Conservation (phyloP, 2,888 invertebrate species). For the Drosophila anceps region DNA sequence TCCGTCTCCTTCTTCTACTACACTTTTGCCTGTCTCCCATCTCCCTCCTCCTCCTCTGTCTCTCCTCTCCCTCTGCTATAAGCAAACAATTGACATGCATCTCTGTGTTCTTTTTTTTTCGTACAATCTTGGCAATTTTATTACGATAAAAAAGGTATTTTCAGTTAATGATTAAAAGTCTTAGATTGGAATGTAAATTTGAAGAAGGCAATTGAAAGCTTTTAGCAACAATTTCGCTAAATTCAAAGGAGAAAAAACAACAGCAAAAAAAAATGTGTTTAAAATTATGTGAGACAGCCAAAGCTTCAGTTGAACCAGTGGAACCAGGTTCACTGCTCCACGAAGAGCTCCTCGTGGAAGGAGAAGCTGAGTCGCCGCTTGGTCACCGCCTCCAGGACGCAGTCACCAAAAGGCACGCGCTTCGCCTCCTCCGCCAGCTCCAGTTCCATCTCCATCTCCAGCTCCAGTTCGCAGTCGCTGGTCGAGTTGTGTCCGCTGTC, state of each 20-base stretch:
- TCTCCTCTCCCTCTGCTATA: background rate
- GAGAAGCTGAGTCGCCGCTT: constrained; percentile 80
- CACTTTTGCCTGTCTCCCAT: background rate
- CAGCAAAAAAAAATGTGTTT: constrained; percentile 18
- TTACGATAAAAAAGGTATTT: constrained; percentile 31
- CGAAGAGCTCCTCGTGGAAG: constrained; percentile 87
- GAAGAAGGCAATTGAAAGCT: constrained; percentile 38
- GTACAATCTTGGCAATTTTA: constrained; percentile 35
- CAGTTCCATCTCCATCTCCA: constrained; percentile 40
- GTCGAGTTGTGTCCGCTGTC: constrained; percentile 84
- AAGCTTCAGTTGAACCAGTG: constrained; percentile 11
- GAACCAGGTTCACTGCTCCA: constrained; percentile 36
- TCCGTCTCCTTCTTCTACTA: background rate
- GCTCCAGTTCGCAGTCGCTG: constrained; percentile 71
- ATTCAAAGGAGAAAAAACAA: constrained; percentile 14
- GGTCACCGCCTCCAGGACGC: constrained; percentile 58
- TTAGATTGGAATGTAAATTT: constrained; percentile 34
- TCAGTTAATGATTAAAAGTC: constrained; percentile 6
- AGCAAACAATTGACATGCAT: background rate
- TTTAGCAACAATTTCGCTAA: constrained; percentile 46
- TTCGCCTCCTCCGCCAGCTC: constrained; percentile 53
- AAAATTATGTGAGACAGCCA: constrained; percentile 44
- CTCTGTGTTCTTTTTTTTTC: background rate
- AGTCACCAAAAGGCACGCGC: constrained; percentile 19
- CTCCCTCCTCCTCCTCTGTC: background rate